Percentiles rank a stretch among this genome's conserved stretches.
These are phyloP conservation scores for Diceros bicornis DNA, from an alignment of 2,797 vertebrate species.

Conservation along the genomic window DNA sequence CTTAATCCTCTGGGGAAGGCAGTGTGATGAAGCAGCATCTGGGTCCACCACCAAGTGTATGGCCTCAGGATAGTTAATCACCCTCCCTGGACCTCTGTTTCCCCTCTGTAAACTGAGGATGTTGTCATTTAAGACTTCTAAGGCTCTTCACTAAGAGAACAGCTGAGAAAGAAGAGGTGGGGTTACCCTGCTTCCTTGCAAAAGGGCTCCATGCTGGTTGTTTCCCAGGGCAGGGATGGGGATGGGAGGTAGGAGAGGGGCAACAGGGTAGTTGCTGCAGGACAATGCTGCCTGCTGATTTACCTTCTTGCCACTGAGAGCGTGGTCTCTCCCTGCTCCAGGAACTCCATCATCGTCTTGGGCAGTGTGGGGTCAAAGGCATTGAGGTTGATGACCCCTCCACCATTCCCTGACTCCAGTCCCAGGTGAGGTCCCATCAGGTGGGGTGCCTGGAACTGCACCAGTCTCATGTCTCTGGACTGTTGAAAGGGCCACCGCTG, in stretches of 20 bases:
- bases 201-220: not conserved
- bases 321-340: slow-evolving; percentile 91
- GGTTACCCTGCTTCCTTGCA: not conserved
- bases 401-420: slow-evolving; percentile 91
- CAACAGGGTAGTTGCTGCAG: not conserved
- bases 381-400: slow-evolving; percentile 93
- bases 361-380: slow-evolving; percentile 93
- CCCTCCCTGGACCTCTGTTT: not conserved
- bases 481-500: slow-evolving; percentile 38
- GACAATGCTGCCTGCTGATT: not conserved
- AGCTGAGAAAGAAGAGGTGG: not conserved
- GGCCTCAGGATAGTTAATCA: not conserved
- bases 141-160: slow-evolving; percentile 32
- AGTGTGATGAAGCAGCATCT: not conserved
- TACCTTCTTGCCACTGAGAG: slow-evolving; percentile 93
- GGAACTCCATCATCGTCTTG: slow-evolving; percentile 92
- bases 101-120: not conserved
- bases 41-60: not conserved
- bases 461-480: slow-evolving; percentile 91
- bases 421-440: slow-evolving; percentile 89
- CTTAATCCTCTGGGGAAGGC: not conserved
- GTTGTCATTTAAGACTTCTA: not conserved
- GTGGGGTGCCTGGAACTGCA: slow-evolving; percentile 92
- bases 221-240: not conserved
- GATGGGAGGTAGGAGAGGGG: not conserved